Percentiles rank a stretch among this genome's conserved stretches.
These are phyloP conservation scores for Diaperis boleti DNA, from an alignment of 2,888 invertebrate genomes.

Conservation along the genomic window DNA sequence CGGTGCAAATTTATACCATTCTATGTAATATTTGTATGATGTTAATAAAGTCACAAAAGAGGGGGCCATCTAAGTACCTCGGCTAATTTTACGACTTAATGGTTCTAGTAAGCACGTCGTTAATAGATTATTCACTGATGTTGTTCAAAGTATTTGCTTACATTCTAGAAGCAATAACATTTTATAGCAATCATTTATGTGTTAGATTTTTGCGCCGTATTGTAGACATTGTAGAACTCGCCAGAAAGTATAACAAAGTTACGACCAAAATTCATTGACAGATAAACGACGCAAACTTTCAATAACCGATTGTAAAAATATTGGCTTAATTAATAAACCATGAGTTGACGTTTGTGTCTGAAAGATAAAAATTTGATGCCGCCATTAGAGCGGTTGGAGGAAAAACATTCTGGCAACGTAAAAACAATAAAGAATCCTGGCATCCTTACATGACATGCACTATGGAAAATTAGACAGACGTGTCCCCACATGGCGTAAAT, in stretches of 20 bases:
- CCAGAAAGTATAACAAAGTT: no score
- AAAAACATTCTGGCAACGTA: slow-evolving; percentile 18
- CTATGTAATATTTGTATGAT: neutral
- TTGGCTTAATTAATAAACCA: no score
- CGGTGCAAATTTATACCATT: neutral
- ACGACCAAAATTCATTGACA: no score
- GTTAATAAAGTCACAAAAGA: neutral
- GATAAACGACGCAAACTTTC: no score
- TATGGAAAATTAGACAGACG: slow-evolving; percentile 58
- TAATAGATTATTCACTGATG: slow-evolving; percentile 5
- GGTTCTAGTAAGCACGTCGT: slow-evolving; percentile 11
- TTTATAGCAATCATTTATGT: neutral
- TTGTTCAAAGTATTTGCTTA: slow-evolving; percentile 3
- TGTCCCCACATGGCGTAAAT: slow-evolving; percentile 55
- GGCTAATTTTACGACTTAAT: slow-evolving; percentile 18
- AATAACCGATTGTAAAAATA: no score
- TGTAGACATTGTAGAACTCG: no score
- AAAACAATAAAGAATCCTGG: slow-evolving; percentile 41
- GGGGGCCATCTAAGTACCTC: slow-evolving; percentile 1
- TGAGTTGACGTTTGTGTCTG: neutral
- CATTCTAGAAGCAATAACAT: neutral
- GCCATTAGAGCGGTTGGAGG: slow-evolving; percentile 21
- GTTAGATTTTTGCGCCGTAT: neutral
- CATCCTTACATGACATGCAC: slow-evolving; percentile 52
- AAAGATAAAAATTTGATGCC: slow-evolving; percentile 20